Base-by-base conservation (phyloP, 2,113 vertebrate genomes). In the Hemichromis elongatus region DNA sequence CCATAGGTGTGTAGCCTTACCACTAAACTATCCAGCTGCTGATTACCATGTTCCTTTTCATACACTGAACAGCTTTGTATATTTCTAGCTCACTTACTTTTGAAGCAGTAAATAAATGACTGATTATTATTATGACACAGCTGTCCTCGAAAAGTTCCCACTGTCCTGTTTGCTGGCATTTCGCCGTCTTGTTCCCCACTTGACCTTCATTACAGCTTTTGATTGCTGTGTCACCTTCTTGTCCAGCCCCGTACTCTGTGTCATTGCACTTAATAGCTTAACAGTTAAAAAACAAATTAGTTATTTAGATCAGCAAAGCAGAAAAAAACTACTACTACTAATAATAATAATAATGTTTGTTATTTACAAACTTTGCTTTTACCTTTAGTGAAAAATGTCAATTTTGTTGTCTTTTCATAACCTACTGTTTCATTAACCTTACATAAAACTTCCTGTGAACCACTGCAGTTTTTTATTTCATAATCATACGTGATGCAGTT, bases 91-190 rank as follows among this genome's bases (percentile, higher is more conserved):
- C 10, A 77, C 83, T 6, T 87, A 95, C 94, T 92, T 80, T 4
- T 3, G 92, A 93, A 2, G 6, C 9, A 21, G 73, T 61, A 1
- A 92, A 9, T 33, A 94, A 50, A 3, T 91, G 81, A 7, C 75
- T 88, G 77, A 95, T 93, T 85, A 6, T 2, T 16, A 14, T 75
- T 7, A 94, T 0, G 9, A 95, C 86, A 81, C 93, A 95, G 12
- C 42, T 87, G 83, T 95, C 85, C 14, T 19, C 7, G 1, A 8
- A 5, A 30, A 86, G 28, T 66, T 1, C 57, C 94, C 94, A 95
- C 1, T 12, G 1, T 73, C 77, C 28, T 9, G 70, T 75, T 14
- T 7, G 11, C 30, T 75, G 21, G 77, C 94, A 95, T 11, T 4
- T 1, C 0, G 88, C 92, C 8, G 3, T 77, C 30, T 45, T 92